Evolutionary conservation across 2,888 invertebrate genomes (phyloP), one percentile per base, ranked within the genome.

Genomic region (Unio pictorum): DNA sequence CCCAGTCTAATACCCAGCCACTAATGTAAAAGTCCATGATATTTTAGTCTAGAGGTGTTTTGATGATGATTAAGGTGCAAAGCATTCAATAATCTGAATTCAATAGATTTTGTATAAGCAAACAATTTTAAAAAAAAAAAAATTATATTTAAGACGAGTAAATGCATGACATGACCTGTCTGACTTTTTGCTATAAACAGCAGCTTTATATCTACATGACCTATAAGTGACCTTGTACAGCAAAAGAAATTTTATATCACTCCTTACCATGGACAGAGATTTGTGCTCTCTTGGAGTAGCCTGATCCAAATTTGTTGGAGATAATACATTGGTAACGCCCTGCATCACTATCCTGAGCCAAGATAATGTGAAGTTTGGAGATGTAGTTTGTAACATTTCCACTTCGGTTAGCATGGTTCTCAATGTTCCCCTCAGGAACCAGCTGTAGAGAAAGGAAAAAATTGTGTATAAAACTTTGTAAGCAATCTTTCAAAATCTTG

Each of bases 311-410:
- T 77, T 93, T 93, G 89, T 98, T 98, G 23, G 94, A 94, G 17
- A 96, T 95, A 76, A 96, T 93, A 91, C 98, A 98, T 90, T 98
- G 97, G 90, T 98, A 98, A 89, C 93, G 93, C 1, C 97, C 98
- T 73, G 95, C 94, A 89, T 96, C 94, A 60, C 93, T 92, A 90
- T 95, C 94, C 67, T 94, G 94, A 0, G 97, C 94, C 88, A 95
- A 94, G 57, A 91, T 91, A 75, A 98, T 92, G 66, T 93, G 92
- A 69, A 98, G 92, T 67, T 93, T 92, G 26, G 96, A 95, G 60
- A 94, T 90, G 76, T 84, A 87, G 58, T 82, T 84, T n/a, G 82
- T 85, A 54, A 89, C 79, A 55, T 82, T 79, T 4, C 84, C 85
- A 55, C 82, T 67, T 15, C 79, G 63, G 28, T 65, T 60, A 18